Conservation (phyloP, 1,140 invertebrate species). For the Cherax destructor region DNA sequence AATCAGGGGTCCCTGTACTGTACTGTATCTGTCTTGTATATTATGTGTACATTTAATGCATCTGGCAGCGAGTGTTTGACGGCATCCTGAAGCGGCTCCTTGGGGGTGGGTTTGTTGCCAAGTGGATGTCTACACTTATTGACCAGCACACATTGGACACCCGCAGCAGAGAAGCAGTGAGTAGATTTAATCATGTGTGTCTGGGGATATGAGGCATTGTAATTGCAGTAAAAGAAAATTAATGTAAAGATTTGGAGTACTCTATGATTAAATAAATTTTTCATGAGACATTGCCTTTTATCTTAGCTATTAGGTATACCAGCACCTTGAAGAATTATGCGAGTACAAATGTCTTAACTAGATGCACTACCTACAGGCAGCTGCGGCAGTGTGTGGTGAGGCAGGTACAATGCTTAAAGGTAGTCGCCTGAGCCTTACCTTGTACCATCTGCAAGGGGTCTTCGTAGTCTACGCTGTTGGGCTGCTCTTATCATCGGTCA, state of each 20-base stretch:
- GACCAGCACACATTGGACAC: constrained; percentile 33
- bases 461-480: constrained; percentile 28
- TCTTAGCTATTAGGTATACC: no score
- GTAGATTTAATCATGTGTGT: not conserved
- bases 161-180: not conserved
- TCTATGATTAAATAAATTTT: no score
- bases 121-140: constrained; percentile 44
- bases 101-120: constrained; percentile 53
- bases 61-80: constrained; percentile 31
- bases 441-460: constrained; percentile 61
- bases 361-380: not conserved
- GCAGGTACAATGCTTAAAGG: no score
- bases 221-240: no score
- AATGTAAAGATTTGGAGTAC: no score
- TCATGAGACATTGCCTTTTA: no score
- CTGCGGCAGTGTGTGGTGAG: not conserved
- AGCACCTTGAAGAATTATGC: no score
- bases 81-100: constrained; percentile 25
- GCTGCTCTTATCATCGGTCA: not conserved
- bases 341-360: no score
- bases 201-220: no score
- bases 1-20: no score
- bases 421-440: constrained; percentile 16
- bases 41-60: no score
- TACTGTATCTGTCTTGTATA: no score